Percentiles rank a stretch among this genome's conserved stretches.
These are phyloP conservation scores for Magallana ariakensis DNA, from an alignment of 1,140 invertebrate species.

Conservation along the genomic window DNA sequence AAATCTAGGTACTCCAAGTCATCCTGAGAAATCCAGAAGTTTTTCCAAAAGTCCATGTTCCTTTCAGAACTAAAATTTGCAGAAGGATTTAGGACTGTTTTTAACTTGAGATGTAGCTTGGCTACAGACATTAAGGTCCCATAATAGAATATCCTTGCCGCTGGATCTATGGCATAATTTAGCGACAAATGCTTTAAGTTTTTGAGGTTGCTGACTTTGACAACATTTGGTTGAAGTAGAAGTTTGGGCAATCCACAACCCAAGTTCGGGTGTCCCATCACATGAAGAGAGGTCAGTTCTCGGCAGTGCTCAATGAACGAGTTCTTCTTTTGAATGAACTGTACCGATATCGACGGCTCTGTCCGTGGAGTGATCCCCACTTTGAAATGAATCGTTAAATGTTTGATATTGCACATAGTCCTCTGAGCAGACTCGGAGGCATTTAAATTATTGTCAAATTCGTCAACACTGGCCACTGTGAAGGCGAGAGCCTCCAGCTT, in stretches of 20 bases:
- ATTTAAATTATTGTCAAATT: constrained; percentile 57
- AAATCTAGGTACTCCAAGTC: constrained; percentile 66
- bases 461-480: constrained; percentile 55
- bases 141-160: constrained; percentile 73
- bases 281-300: constrained; percentile 47
- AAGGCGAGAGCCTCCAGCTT: constrained; percentile 53
- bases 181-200: constrained; percentile 67
- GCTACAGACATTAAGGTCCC: constrained; percentile 69
- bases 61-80: constrained; percentile 64
- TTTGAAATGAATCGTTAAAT: constrained; percentile 59
- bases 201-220: constrained; percentile 66
- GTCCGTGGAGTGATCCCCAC: constrained; percentile 51
- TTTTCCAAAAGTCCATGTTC: constrained; percentile 62
- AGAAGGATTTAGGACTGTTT: constrained; percentile 69
- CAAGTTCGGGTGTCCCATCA: constrained; percentile 58
- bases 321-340: constrained; percentile 58
- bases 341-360: constrained; percentile 53
- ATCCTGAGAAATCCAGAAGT: constrained; percentile 64
- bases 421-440: constrained; percentile 41
- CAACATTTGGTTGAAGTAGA: constrained; percentile 61
- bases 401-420: constrained; percentile 52
- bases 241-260: constrained; percentile 54
- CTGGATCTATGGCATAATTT: constrained; percentile 73
- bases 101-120: constrained; percentile 67
- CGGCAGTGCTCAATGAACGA: constrained; percentile 57